Percentiles rank a stretch among this genome's conserved stretches.
These are phyloP conservation scores for Sebastiscus albofasciatus DNA, from an alignment of 2,797 vertebrate genomes.

Conservation along the genomic window DNA sequence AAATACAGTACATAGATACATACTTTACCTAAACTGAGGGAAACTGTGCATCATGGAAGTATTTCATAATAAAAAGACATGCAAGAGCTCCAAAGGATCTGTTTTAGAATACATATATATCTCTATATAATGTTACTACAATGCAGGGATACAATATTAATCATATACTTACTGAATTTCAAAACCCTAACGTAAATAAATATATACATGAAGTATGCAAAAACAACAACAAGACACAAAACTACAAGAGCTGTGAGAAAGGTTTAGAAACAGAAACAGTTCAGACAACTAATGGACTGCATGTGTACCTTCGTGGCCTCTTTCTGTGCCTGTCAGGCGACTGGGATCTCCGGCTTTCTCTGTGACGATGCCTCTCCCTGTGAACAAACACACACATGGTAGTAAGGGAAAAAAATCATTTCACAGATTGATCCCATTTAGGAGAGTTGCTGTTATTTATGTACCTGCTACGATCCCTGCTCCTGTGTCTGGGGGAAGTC, in stretches of 20 bases:
- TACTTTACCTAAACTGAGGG: too few relatives aligned
- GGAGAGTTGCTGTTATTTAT: rapidly evolving
- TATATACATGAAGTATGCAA: too few relatives aligned
- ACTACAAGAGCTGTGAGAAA: too few relatives aligned
- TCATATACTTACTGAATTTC: background rate
- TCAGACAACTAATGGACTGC: background rate
- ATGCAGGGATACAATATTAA: background rate
- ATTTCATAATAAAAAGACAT: background rate
- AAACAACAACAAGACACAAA: too few relatives aligned
- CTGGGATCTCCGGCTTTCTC: constrained; percentile 89
- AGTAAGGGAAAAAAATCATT: rapidly evolving
- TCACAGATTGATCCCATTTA: background rate
- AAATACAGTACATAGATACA: too few relatives aligned
- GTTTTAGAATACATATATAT: too few relatives aligned
- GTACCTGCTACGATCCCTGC: constrained; percentile 92
- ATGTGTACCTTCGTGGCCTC: constrained; percentile 86
- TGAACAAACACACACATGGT: background rate
- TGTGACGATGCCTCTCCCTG: constrained; percentile 91
- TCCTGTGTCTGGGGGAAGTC: constrained; percentile 87
- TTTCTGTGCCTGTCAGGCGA: constrained; percentile 91
- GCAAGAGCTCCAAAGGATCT: background rate
- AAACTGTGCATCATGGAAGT: too few relatives aligned
- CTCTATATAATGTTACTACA: background rate
- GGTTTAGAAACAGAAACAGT: background rate
- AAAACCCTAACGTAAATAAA: background rate